Base-by-base conservation (phyloP, 1,140 invertebrate genomes). In the Bombus affinis region DNA sequence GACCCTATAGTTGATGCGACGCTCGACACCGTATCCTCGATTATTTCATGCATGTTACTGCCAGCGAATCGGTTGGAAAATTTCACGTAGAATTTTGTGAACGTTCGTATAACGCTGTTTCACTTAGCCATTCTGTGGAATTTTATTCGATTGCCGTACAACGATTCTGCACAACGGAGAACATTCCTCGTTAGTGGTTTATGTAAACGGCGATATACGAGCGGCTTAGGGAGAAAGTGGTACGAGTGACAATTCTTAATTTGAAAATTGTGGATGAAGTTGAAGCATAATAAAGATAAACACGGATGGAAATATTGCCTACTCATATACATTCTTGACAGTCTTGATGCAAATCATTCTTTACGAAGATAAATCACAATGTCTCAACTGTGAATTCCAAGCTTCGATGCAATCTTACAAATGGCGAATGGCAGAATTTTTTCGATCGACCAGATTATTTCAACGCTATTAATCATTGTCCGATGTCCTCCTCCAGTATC, bases 21-120 rank as follows among this genome's bases (percentile, higher is more conserved):
- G 13, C 25, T 81, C n/a, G 42, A 25, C 39, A 18, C 10, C 25
- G 28, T 32, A 65, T 65, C 59, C 28, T 44, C n/a, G 37, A 42
- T 78, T 65, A 78, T 78, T 75, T 44, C 44, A 75, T 75, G 44
- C 44, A 53, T 35, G 53, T 35, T 35, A 25, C 47, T 35, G 9
- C n/a, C 8, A 2, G 22, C 9, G 10, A 62, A 62, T 12, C 59
- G 59, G 1, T 13, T 62, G 59, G 59, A n/a, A 62, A 62, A 62
- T n/a, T n/a, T 62, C 28, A 62, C 28, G 28, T 12, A 62, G 10
- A 13, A 28, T 62, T 62, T n/a, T 4, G 28, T 62, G 3, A 62
- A 62, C 28, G 59, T 13, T 10, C 57, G 25, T 3, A 59, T 28
- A n/a, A 62, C 59, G 59, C 2, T 12, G 59, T 62, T 62, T 62